phyloP scores from a whole-genome alignment of 2,888 invertebrate genomes.

The Atherix ibis region DNA sequence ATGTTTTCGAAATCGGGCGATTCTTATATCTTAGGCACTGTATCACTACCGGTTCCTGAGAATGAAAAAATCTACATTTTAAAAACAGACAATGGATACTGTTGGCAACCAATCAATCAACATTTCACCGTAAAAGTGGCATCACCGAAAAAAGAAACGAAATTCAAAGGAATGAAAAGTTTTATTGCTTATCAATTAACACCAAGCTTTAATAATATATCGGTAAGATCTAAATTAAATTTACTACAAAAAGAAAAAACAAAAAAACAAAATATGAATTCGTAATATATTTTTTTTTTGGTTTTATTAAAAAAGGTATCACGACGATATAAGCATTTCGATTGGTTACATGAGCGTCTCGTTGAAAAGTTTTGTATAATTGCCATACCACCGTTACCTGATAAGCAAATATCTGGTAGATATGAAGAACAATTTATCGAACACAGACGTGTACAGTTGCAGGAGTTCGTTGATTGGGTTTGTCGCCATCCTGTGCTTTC shows the following conservation, averaged over 20 bases:
- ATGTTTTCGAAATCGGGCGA: constrained; percentile 85
- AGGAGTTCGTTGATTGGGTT: constrained; percentile 93
- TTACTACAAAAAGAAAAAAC: not conserved
- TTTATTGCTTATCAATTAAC: constrained; percentile 94
- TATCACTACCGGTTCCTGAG: constrained; percentile 51
- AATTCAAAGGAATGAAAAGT: constrained; percentile 93
- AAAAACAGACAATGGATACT: constrained; percentile 54
- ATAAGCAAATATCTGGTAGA: constrained; percentile 92
- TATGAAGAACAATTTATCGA: constrained; percentile 97
- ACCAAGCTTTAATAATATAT: constrained; percentile 85
- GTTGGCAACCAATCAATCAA: constrained; percentile 60
- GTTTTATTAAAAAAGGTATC: constrained; percentile 34
- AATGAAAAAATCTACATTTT: constrained; percentile 55
- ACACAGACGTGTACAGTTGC: constrained; percentile 81
- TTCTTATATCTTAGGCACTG: constrained; percentile 68
- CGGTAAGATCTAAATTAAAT: constrained; percentile 50
- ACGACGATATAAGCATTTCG: constrained; percentile 95
- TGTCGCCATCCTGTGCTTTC: constrained; percentile 92
- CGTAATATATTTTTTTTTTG: constrained; percentile 6
- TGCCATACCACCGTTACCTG: constrained; percentile 92
- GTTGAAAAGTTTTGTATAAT: constrained; percentile 88
- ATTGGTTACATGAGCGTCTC: constrained; percentile 92
- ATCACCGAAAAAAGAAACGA: constrained; percentile 93
- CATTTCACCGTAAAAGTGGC: constrained; percentile 75
- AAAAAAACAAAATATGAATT: constrained; percentile 3